Evolutionary conservation across 2,797 vertebrate genomes (phyloP).

Genomic region (Aplochiton taeniatus): DNA sequence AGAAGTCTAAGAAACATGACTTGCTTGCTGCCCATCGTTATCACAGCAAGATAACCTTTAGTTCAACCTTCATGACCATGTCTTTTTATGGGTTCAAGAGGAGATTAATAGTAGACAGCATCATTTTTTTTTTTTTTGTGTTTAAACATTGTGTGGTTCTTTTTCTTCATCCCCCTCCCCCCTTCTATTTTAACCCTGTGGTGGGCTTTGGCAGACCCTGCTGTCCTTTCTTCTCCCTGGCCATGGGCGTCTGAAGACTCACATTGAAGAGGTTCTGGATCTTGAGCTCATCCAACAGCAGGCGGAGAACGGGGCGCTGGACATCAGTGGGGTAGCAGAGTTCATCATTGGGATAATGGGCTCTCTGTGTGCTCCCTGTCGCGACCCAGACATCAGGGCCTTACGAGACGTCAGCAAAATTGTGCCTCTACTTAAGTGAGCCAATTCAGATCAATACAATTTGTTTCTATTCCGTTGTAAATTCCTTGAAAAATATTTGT

Average conservation of each 20-base stretch:
- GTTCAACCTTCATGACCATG: too few relatives aligned
- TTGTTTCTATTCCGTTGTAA: too few relatives aligned
- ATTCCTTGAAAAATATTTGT: too few relatives aligned
- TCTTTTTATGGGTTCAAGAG: too few relatives aligned
- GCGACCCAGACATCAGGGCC: slow-evolving; percentile 87
- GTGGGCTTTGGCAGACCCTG: too few relatives aligned
- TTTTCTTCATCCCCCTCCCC: neutral
- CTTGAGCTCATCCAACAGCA: slow-evolving; percentile 93
- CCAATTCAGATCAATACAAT: neutral
- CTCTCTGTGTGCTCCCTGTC: slow-evolving; percentile 88
- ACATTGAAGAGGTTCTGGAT: slow-evolving; percentile 90
- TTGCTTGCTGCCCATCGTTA: too few relatives aligned
- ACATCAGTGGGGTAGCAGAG: slow-evolving; percentile 85
- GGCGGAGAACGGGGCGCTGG: slow-evolving; percentile 88
- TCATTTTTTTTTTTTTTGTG: too few relatives aligned
- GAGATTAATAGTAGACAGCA: too few relatives aligned
- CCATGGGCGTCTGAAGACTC: slow-evolving; percentile 83
- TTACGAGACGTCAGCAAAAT: slow-evolving; percentile 85
- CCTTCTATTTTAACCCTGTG: slow-evolving; percentile 1
- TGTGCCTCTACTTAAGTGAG: slow-evolving; percentile 90
- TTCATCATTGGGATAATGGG: slow-evolving; percentile 94
- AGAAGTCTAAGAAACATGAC: neutral
- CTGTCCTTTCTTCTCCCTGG: slow-evolving; percentile 88
- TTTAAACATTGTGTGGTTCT: neutral
- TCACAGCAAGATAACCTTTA: neutral